Evolutionary conservation across 2,888 invertebrate species (phyloP).

Genomic region (Drosophila longiperda): DNA sequence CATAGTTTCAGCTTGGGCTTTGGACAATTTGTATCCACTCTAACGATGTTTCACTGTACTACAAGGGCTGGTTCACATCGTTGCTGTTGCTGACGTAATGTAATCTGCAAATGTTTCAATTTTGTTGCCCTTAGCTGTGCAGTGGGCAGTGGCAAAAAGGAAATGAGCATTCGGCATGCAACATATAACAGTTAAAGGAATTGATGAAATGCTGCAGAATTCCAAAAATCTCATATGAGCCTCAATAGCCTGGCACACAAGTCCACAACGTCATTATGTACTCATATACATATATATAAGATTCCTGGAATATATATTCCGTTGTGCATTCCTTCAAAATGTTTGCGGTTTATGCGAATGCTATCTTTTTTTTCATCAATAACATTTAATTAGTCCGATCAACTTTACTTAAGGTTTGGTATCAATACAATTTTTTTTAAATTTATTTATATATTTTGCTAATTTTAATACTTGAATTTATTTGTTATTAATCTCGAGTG

Average conservation of each 20-base stretch:
- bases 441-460: background rate
- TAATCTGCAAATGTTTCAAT: slow-evolving; percentile 64
- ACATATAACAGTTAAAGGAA: slow-evolving; percentile 27
- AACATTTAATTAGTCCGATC: background rate
- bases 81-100: slow-evolving; percentile 53
- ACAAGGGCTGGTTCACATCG: slow-evolving; percentile 20
- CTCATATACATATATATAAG: background rate
- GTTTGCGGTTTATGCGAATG: background rate
- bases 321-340: background rate
- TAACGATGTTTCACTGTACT: slow-evolving; percentile 43
- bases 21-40: slow-evolving; percentile 20
- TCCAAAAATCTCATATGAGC: background rate
- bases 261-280: slow-evolving; percentile 3
- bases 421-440: background rate
- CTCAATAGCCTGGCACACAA: slow-evolving; percentile 11
- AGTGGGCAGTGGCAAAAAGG: background rate
- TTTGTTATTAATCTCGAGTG: background rate
- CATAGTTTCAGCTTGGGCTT: background rate
- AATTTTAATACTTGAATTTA: background rate
- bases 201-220: slow-evolving; percentile 57
- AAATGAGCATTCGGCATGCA: slow-evolving; percentile 18
- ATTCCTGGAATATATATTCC: background rate
- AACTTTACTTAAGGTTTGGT: background rate
- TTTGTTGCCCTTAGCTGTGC: slow-evolving; percentile 15
- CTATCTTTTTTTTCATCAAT: background rate